phyloP scores from a whole-genome alignment of 2,113 vertebrate genomes.

The Gila orcuttii region DNA sequence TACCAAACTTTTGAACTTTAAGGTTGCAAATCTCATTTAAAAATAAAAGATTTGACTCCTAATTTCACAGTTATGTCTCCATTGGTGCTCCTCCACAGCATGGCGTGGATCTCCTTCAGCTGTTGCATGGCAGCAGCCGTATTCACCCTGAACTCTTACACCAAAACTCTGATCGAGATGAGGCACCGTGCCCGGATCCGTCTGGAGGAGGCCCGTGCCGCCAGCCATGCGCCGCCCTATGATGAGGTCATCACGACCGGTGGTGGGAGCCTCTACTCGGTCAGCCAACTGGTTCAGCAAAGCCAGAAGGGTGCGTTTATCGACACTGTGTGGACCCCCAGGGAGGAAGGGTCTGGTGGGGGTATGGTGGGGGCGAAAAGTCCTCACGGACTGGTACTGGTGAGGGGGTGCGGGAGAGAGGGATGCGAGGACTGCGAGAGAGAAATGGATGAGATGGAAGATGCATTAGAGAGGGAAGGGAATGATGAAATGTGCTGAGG shows the following conservation, averaged over 20 bases:
- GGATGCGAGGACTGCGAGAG: slow-evolving; percentile 76
- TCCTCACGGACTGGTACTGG: slow-evolving; percentile 63
- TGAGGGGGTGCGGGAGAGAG: slow-evolving; percentile 68
- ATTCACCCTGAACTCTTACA: slow-evolving; percentile 84
- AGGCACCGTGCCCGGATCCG: slow-evolving; percentile 73
- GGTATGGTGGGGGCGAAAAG: slow-evolving; percentile 55
- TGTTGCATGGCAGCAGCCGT: slow-evolving; percentile 85
- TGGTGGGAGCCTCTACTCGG: slow-evolving; percentile 71
- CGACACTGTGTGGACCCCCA: slow-evolving; percentile 68
- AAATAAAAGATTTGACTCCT: too few relatives aligned
- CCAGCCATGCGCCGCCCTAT: slow-evolving; percentile 71
- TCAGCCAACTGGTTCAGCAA: slow-evolving; percentile 75
- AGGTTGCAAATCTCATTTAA: too few relatives aligned
- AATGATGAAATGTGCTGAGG: slow-evolving; percentile 70
- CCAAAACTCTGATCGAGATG: slow-evolving; percentile 82
- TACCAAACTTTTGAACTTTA: too few relatives aligned
- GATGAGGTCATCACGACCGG: slow-evolving; percentile 71
- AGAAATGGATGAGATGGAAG: slow-evolving; percentile 71
- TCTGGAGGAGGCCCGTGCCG: slow-evolving; percentile 71
- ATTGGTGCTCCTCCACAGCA: slow-evolving; percentile 58
- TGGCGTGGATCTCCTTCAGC: slow-evolving; percentile 85
- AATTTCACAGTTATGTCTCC: too few relatives aligned
- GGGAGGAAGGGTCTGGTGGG: slow-evolving; percentile 64
- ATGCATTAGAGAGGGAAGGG: slow-evolving; percentile 61
- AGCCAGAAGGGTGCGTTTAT: slow-evolving; percentile 69